Evolutionary conservation across 1,140 invertebrate genomes (phyloP).

Genomic region (Linepithema humile): DNA sequence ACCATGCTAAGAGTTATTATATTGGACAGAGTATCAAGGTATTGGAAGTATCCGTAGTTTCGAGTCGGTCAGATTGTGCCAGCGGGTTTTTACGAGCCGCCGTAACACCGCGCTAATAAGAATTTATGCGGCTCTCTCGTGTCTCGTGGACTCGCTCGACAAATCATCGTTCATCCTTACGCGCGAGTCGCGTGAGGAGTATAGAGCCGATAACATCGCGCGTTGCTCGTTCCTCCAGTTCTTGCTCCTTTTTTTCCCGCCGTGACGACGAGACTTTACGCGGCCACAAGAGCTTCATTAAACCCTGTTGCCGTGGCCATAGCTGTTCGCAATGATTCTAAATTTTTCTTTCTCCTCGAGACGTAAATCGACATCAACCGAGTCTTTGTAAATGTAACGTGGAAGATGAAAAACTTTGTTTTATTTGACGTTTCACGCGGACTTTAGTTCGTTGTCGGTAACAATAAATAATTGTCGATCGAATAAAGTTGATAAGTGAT

Average conservation of each 20-base stretch:
- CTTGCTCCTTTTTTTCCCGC: slow-evolving; percentile 37
- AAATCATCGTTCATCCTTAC: slow-evolving; percentile 73
- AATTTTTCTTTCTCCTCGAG: slow-evolving; percentile 5
- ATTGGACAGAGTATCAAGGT: not conserved
- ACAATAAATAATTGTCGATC: too few species aligned
- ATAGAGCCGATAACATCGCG: slow-evolving; percentile 58
- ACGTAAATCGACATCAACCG: slow-evolving; percentile 43
- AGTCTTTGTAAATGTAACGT: not conserved
- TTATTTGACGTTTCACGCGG: not conserved
- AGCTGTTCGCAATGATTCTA: not conserved
- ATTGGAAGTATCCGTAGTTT: slow-evolving; percentile 2
- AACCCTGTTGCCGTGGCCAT: not conserved
- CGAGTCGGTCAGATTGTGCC: slow-evolving; percentile 17
- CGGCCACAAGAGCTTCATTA: slow-evolving; percentile 20
- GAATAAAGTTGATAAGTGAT: not conserved
- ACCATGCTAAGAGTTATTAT: not conserved
- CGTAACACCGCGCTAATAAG: slow-evolving; percentile 73
- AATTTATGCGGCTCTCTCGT: slow-evolving; percentile 73
- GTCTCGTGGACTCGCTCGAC: slow-evolving; percentile 63
- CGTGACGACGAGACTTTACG: slow-evolving; percentile 26
- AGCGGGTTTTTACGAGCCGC: slow-evolving; percentile 63
- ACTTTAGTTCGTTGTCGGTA: not conserved
- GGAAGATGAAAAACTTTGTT: not conserved
- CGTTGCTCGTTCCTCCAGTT: slow-evolving; percentile 34
- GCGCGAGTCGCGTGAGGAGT: slow-evolving; percentile 25